These are phyloP conservation scores for Haplochromis burtoni DNA, from an alignment of 2,113 vertebrate species.

Conservation along the genomic window DNA sequence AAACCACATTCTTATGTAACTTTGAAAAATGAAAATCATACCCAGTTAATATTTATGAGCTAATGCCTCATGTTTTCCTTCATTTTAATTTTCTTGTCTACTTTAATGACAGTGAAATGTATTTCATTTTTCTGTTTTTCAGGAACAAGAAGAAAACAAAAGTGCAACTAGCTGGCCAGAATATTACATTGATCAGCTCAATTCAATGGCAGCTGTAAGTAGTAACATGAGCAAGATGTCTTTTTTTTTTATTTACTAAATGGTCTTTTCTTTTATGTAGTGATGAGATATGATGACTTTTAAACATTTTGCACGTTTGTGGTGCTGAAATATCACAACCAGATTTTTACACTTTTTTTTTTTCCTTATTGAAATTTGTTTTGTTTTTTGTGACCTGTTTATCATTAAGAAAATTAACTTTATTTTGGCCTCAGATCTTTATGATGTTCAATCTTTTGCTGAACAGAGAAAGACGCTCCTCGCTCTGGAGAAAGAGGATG, in stretches of 20 bases:
- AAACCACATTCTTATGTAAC: neutral
- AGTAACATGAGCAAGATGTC: neutral
- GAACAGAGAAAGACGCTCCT: slow-evolving; percentile 90
- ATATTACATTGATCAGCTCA: slow-evolving; percentile 97
- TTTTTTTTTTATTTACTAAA: neutral
- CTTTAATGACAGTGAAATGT: neutral
- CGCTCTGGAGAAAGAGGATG: slow-evolving; percentile 92
- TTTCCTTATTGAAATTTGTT: neutral
- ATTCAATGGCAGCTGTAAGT: slow-evolving; percentile 98
- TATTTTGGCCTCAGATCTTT: neutral
- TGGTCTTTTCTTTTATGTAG: neutral
- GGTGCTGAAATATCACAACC: neutral
- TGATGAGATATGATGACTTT: neutral
- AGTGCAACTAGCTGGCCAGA: slow-evolving; percentile 98
- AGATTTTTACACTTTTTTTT: neutral
- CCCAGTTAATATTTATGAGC: neutral
- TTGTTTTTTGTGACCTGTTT: neutral
- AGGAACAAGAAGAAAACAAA: slow-evolving; percentile 99
- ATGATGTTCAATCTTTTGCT: neutral
- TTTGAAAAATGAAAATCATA: neutral
- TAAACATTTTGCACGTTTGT: neutral
- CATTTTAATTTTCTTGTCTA: neutral
- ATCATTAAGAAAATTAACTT: neutral
- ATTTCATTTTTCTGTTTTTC: slow-evolving; percentile 2
- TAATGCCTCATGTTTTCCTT: neutral